Evolutionary conservation across 2,888 invertebrate genomes (phyloP).

Genomic region (Formica aserva): DNA sequence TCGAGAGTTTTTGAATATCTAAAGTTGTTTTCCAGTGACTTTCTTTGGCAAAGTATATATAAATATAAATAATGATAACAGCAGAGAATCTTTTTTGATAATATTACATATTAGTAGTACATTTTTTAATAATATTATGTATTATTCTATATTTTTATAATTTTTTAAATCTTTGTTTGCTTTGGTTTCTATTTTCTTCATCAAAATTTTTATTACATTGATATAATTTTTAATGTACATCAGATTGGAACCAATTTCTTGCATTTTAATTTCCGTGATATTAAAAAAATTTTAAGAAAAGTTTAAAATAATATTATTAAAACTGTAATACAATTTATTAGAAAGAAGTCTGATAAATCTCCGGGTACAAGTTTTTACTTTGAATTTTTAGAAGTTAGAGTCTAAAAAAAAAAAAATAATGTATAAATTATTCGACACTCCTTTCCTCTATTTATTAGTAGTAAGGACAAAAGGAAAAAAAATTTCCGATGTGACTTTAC

Average conservation of each 20-base stretch:
- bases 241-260: no score
- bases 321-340: not conserved
- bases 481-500: not conserved
- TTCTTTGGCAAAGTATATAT: not conserved
- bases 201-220: no score
- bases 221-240: no score
- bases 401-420: not conserved
- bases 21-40: not conserved
- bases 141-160: no score
- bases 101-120: not conserved
- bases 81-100: not conserved
- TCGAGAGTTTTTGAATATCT: not conserved
- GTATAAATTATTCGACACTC: not conserved
- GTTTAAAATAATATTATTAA: not conserved
- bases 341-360: not conserved
- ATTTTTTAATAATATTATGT: not conserved
- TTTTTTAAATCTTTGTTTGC: no score
- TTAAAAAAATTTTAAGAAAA: not conserved
- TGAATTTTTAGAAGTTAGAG: not conserved
- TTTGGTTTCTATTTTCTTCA: no score
- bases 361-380: not conserved
- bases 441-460: not conserved
- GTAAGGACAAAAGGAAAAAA: not conserved
- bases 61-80: not conserved
- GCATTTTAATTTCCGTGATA: not conserved